Evolutionary conservation across 2,888 invertebrate species (phyloP).

Genomic region (Laspeyria flexula): DNA sequence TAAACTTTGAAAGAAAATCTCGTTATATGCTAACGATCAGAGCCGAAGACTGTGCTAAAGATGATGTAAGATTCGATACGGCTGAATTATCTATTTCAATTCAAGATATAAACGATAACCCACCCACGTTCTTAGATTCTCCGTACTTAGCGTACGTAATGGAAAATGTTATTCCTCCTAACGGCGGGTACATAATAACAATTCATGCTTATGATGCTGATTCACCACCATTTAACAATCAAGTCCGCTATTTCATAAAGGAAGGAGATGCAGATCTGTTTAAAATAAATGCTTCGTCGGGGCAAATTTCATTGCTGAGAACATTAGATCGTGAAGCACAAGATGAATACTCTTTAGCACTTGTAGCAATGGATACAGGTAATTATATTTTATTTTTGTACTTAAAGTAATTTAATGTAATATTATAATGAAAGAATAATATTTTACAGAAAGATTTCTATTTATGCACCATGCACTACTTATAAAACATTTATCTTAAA

Average conservation of each 20-base stretch:
- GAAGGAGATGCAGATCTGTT: conserved; percentile 97
- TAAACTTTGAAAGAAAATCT: conserved; percentile 96
- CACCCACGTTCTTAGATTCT: conserved; percentile 97
- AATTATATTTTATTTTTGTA: conserved; percentile 62
- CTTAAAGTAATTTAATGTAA: no score
- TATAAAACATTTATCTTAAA: no score
- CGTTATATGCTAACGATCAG: conserved; percentile 93
- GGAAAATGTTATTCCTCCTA: conserved; percentile 95
- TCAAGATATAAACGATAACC: conserved; percentile 97
- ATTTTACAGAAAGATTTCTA: no score
- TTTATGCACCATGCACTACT: no score
- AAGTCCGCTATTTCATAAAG: conserved; percentile 96
- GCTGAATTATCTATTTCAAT: conserved; percentile 94
- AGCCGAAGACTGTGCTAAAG: conserved; percentile 95
- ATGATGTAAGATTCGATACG: conserved; percentile 90
- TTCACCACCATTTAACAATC: conserved; percentile 94
- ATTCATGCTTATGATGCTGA: conserved; percentile 96
- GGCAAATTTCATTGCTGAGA: conserved; percentile 94
- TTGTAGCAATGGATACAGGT: conserved; percentile 98
- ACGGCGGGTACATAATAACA: conserved; percentile 92
- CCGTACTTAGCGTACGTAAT: conserved; percentile 97
- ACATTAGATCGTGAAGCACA: conserved; percentile 94
- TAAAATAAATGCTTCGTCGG: conserved; percentile 95
- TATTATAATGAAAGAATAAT: no score
- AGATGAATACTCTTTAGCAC: conserved; percentile 93